Evolutionary conservation across 2,113 vertebrate species (phyloP), one percentile per base, ranked within the genome.

Genomic region (Sinocyclocheilus maitianheensis): DNA sequence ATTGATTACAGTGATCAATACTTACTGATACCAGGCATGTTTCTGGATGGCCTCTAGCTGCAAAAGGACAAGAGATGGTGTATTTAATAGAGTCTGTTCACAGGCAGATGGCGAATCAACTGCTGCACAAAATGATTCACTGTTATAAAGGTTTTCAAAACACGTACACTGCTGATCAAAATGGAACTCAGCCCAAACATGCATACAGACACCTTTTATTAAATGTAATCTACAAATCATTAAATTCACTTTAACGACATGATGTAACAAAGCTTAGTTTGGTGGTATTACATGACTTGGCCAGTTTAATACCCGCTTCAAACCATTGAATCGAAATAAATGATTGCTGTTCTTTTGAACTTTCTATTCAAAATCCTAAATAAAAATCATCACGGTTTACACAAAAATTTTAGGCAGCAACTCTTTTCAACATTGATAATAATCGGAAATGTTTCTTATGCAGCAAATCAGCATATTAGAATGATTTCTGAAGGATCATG

Each of bases 31-130:
- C 97, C 97, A 98, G 87, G 96, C 93, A 60, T 98, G 97, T 91
- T 97, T 98, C 95, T 97, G 96, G 90, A 97, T 97, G 91, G 96
- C 95, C 89, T 98, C 97, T 92, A 97, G 95, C 97, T 97, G 93
- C 90, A 90, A 85, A 88, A 89, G 90, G 79, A 91, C 82, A 90
- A 91, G 89, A 95, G 92, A 92, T 91, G 88, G 89, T 86, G 85
- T 86, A 37, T 90, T 93, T 93, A 93, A 87, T 88, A 87, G 71
- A 88, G 91, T 88, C 87, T 92, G 91, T 85, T 89, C 76, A 81
- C 85, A 90, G 85, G 90, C 91, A 94, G 92, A 90, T 93, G 93
- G 92, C 74, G 74, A 60, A 60, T 60, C 20, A 22, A 8, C 20
- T 8, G 55, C 55, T 53, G 51, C 22, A 22, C 58, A 22, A 60